A percentile compares a stretch with the other conserved stretches of the same genome.
phyloP scores from a whole-genome alignment of 2,797 vertebrate species.

The Centroberyx gerrardi region DNA sequence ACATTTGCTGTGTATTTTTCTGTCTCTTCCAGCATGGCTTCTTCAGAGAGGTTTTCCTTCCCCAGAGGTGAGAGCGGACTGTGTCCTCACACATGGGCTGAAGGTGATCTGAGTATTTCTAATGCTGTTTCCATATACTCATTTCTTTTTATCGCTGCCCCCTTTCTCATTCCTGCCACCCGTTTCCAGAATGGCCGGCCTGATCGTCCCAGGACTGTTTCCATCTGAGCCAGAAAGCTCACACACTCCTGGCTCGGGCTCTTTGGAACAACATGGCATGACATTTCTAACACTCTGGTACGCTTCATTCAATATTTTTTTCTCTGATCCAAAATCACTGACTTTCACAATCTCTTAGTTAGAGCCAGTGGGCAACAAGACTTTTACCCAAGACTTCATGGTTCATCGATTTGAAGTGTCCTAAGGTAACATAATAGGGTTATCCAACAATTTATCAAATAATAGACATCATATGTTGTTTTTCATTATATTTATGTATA shows the following conservation, averaged over 20 bases:
- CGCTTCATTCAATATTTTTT: neutral
- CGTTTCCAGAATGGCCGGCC: conserved; percentile 84
- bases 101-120: neutral
- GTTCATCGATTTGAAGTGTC: conserved; percentile 85
- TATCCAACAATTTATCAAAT: neutral
- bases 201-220: conserved; percentile 92
- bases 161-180: neutral
- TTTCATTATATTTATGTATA: conserved; percentile 5
- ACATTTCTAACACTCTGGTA: neutral
- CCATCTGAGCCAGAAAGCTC: conserved; percentile 91
- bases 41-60: conserved; percentile 80
- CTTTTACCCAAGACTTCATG: conserved; percentile 84
- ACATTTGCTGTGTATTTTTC: conserved; percentile 3
- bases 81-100: neutral
- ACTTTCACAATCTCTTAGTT: conserved; percentile 79
- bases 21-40: conserved; percentile 83
- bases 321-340: neutral
- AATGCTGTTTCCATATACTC: neutral
- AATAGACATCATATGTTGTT: neutral
- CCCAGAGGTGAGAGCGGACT: conserved; percentile 81
- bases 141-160: neutral
- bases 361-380: conserved; percentile 90
- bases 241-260: conserved; percentile 88
- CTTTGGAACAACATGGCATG: conserved; percentile 95
- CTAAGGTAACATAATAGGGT: conserved; percentile 84